Base-by-base conservation (phyloP, 2,888 invertebrate species). In the Calephelis perditalis region DNA sequence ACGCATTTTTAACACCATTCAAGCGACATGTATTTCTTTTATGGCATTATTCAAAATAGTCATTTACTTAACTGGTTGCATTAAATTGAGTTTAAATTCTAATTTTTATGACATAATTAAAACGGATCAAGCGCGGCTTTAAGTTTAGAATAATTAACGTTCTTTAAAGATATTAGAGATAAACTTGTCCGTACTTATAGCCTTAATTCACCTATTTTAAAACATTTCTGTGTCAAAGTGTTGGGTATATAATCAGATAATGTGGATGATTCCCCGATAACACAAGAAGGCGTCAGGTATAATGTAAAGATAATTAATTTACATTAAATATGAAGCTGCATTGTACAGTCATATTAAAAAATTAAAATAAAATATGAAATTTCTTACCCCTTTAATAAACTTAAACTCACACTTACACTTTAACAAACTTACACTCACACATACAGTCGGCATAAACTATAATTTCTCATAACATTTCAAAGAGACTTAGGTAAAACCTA, bases 81-180 rank as follows among this genome's bases (percentile, higher is more conserved):
- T 26, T 47, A 47, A 15, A 47, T 49, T 49, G 49, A 26, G 15
- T 49, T 49, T 49, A 49, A 49, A 49, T 49, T 49, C 49, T 49
- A 49, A 26, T 49, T 49, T 49, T 49, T 49, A 49, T 49, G 49
- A 26, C 10, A 26, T 49, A 26, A 49, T 49, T 49, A 15, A 47
- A 49, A 49, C 10, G 10, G 49, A 49, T 49, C 49, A 49, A 49
- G 15, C 7, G 47, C 47, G 15, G 47, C 15, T 7, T 47, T 47
- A 47, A 12, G 12, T 4, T 47, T 12, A 15, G 47, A 15, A 47
- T 47, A 47, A 47, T 47, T 15, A 15, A 47, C 47, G 26, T 47
- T 15, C 15, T 47, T 47, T 8, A 47, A 47, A 47, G 47, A 47
- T 47, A 11, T 47, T 47, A 15, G 71, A 68, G 73, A 74, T 73